These are phyloP conservation scores for Aethes cnicana DNA, from an alignment of 2,888 invertebrate genomes.

Conservation along the genomic window DNA sequence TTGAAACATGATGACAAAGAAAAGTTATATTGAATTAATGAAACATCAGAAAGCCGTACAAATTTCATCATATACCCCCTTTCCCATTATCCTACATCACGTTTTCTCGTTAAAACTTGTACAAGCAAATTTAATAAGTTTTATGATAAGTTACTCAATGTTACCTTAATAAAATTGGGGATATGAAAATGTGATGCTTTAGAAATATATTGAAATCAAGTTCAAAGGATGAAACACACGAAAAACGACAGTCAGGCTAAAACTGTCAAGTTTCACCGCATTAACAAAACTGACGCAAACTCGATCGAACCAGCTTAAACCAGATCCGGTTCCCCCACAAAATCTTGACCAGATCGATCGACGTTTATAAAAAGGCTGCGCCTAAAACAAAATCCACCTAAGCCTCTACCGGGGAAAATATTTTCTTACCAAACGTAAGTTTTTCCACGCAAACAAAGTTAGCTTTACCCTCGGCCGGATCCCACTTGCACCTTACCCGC, in stretches of 20 bases:
- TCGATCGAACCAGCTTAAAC: constrained; percentile 13
- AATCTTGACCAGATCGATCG: constrained; percentile 31
- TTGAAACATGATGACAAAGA: not conserved
- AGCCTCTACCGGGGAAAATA: constrained; percentile 28
- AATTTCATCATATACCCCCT: too few relatives aligned
- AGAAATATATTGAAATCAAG: too few relatives aligned
- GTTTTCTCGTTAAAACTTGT: too few relatives aligned
- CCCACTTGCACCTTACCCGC: not conserved
- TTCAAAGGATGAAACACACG: too few relatives aligned
- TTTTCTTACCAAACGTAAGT: constrained; percentile 28
- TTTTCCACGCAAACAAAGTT: constrained; percentile 12
- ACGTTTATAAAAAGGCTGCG: constrained; percentile 29
- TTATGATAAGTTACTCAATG: too few relatives aligned
- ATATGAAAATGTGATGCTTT: too few relatives aligned
- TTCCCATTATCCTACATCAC: too few relatives aligned
- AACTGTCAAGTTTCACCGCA: too few relatives aligned
- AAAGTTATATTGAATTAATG: not conserved
- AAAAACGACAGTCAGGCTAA: too few relatives aligned
- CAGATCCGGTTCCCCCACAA: constrained; percentile 27
- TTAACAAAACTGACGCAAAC: constrained; percentile 5
- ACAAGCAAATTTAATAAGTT: too few relatives aligned
- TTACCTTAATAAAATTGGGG: too few relatives aligned
- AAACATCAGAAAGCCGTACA: too few relatives aligned
- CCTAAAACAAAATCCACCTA: constrained; percentile 30
- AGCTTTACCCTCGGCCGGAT: not conserved